Base-by-base conservation (phyloP, 2,888 invertebrate species). In the Ectemnius continuus region DNA sequence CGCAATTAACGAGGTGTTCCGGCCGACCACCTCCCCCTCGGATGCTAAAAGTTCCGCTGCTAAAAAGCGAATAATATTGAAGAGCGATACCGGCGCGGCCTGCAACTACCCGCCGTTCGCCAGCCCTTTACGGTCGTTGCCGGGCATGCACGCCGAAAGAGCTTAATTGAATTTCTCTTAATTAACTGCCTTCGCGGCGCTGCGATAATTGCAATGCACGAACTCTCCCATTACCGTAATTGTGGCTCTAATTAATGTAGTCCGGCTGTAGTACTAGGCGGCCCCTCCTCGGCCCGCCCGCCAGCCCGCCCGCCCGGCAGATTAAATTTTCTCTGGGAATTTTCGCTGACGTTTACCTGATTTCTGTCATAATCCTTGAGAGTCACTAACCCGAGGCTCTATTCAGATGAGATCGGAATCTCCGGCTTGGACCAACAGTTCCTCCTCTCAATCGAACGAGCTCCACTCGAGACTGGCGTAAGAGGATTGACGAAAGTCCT, bases 151-250 rank as follows among this genome's bases (percentile, higher is more conserved):
- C 60, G 69, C 76, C 73, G 75, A 85, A 85, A 81, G 84, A 76
- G 80, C 82, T 85, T 84, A 85, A 84, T 84, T 84, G 84, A 84
- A 84, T 84, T 85, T 85, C 82, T 82, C 84, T 84, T 84, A 85
- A 84, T 84, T 84, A 84, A 84, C 85, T 82, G 70, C 80, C 79
- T 84, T 81, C 78, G 74, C 20, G 74, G 75, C 72, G 85, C 73
- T 72, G 70, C 84, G 83, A 84, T 84, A 85, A 84, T 82, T 85
- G 84, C 84, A 75, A 81, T 78, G 80, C 85, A 84, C 84, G 81
- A 84, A 84, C 82, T 82, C 82, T 26, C 78, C 85, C 82, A 84
- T 84, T 84, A 85, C 80, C 76, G 84, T 84, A 84, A 84, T 85
- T 85, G 82, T 82, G 73, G 81, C 67, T 82, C 85, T 81, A 85